Base-by-base conservation (phyloP, 2,797 vertebrate genomes). In the Petrocephalus schoutedeni region DNA sequence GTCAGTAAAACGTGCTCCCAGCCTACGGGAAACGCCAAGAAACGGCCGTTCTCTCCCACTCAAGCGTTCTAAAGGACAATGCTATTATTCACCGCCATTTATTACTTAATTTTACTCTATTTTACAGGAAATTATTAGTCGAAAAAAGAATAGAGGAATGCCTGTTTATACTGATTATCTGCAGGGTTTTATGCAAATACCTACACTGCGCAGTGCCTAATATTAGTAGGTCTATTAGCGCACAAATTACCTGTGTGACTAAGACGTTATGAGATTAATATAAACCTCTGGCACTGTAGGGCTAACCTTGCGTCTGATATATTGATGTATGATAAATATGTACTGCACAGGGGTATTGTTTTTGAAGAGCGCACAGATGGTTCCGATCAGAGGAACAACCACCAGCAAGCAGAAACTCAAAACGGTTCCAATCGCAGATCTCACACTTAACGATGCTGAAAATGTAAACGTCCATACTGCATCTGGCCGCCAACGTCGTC, bases 361-460 rank as follows among this genome's bases (percentile, higher is more conserved):
- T 90, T 89, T 91, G 88, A 89, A 91, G 89, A 86, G 87, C 83
- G 57, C 49, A 89, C 91, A 90, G 90, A 91, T 94, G 91, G 89
- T 89, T 88, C 80, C 90, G 91, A 93, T 90, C 92, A 91, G 85
- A 89, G 89, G 74, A 89, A 90, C 90, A 92, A 93, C 92, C 91
- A 90, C 86, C 89, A 88, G 90, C 88, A 91, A 89, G 90, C 87
- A 90, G 92, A 91, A 88, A 91, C 88, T 54, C 86, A 91, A 92
- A 58, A 90, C 87, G 88, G 88, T 88, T 88, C 87, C 91, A 71
- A 82, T 89, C 90, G 91, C 92, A 91, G 91, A 88, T 59, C 90
- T 89, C 92, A 93, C 93, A 94, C 93, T 86, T 87, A 83, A 83
- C 41, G 80, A 77, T 49, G 74, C 87, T 87, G 89, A 92, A 91